Evolutionary conservation across 2,888 invertebrate genomes (phyloP).

Genomic region (Ectobius pallidus): DNA sequence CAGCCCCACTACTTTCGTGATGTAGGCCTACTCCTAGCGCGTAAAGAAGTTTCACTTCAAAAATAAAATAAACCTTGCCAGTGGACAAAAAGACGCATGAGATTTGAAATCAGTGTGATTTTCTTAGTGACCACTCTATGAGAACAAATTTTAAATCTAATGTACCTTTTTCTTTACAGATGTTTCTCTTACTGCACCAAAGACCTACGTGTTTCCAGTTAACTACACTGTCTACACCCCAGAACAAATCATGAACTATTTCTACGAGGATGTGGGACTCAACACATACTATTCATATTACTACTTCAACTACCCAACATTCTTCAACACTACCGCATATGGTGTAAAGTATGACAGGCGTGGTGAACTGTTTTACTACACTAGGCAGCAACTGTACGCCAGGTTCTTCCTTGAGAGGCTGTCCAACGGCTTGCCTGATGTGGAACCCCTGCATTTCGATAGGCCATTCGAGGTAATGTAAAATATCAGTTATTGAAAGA

Average conservation of each 20-base stretch:
- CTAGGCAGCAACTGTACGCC: conserved; percentile 69
- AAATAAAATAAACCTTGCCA: too few relatives aligned
- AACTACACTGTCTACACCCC: conserved; percentile 42
- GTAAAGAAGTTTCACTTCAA: too few relatives aligned
- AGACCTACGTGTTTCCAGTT: conserved; percentile 37
- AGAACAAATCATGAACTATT: conserved; percentile 60
- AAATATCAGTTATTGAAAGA: too few relatives aligned
- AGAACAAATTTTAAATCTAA: too few relatives aligned
- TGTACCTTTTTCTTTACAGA: background rate
- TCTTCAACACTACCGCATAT: conserved; percentile 60
- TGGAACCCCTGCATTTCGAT: conserved; percentile 63
- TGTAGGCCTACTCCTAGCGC: too few relatives aligned
- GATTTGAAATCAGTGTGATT: too few relatives aligned
- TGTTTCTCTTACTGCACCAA: conserved; percentile 11
- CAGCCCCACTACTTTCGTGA: too few relatives aligned
- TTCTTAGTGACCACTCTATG: too few relatives aligned
- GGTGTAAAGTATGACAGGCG: conserved; percentile 56
- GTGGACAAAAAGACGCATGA: too few relatives aligned
- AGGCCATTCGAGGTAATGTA: conserved; percentile 43
- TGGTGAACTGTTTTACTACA: conserved; percentile 58
- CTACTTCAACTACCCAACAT: conserved; percentile 67
- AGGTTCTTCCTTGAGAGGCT: conserved; percentile 78
- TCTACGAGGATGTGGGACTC: conserved; percentile 72
- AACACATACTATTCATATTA: conserved; percentile 71
- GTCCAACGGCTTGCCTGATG: conserved; percentile 71